Evolutionary conservation across 2,888 invertebrate species (phyloP).

Genomic region (Orchesellides sinensis): DNA sequence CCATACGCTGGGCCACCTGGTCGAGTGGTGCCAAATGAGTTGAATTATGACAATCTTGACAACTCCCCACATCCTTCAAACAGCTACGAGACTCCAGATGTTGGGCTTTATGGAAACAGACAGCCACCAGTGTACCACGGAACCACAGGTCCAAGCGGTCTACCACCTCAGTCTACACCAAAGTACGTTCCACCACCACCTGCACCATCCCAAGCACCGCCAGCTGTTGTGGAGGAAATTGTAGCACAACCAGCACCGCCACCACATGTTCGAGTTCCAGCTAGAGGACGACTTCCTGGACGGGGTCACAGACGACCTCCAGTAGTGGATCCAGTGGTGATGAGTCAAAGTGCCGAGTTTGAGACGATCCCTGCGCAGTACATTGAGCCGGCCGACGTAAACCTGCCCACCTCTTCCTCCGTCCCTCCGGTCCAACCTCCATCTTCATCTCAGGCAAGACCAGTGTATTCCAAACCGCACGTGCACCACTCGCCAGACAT

Average conservation of each 20-base stretch:
- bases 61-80: conserved; percentile 53
- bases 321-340: not conserved
- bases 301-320: conserved; percentile 15
- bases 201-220: not conserved
- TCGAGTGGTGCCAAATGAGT: not conserved
- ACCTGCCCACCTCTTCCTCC: conserved; percentile 23
- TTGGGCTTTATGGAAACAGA: not conserved
- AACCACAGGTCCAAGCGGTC: not conserved
- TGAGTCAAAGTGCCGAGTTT: conserved; percentile 65
- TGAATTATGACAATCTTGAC: conserved; percentile 10
- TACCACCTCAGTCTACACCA: conserved; percentile 31
- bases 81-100: conserved; percentile 50
- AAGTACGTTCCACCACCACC: not conserved
- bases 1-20: not conserved
- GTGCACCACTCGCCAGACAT: conserved; percentile 71
- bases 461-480: conserved; percentile 42
- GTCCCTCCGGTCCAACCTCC: not conserved
- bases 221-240: too few species aligned
- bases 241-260: conserved; percentile 24
- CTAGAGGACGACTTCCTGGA: conserved; percentile 40
- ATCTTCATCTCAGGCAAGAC: conserved; percentile 20
- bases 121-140: conserved; percentile 9
- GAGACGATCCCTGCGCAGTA: conserved; percentile 73
- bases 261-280: not conserved
- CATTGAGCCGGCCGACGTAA: conserved; percentile 38